Base-by-base conservation (phyloP, 2,797 vertebrate genomes). In the Lithobates sylvaticus region DNA sequence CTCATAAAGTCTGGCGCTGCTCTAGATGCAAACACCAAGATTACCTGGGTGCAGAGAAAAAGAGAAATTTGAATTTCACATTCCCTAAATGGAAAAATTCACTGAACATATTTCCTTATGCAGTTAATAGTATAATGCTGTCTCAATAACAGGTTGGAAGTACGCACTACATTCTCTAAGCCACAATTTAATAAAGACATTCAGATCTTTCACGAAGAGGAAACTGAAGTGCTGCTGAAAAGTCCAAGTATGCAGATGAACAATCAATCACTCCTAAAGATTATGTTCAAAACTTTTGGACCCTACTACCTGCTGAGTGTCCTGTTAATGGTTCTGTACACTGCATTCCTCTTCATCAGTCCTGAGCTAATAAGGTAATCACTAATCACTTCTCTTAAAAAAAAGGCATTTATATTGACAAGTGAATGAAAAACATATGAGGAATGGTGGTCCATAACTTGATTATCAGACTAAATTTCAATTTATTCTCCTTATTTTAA, bases 291-390 rank as follows among this genome's bases (percentile, higher is more conserved):
- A 18, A 18, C 71, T 23, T 88, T 86, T 71, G 88, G 88, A 0
- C 27, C 47, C 42, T 32, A 78, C 10, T 88, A 68, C 61, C 80
- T 88, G 13, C 61, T 88, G n/a, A 79, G 65, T 36, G 29, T 78
- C 26, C 23, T 87, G 13, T 42, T 86, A 26, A 88, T 86, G 84
- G 29, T 47, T 68, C 42, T 87, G 10, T 87, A 78, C 61, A 87
- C 81, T 36, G 42, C 76, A 2, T 79, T 87, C 39, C 76, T 87
- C n/a, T 87, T 87, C 69, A 83, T 87, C 71, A 87, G 76, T 42
- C 86, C 86, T 26, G 15, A 68, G n/a, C 81, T 87, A 21, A 72
- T 87, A 70, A 87, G 86, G 86, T 87, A 87, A 34, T 5, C 23
- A 67, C 23, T 0, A 0, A 0, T n/a, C n/a, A n/a, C n/a, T 61